Conservation (phyloP, 2,888 invertebrate species). For the Zygogramma bicolorata region DNA sequence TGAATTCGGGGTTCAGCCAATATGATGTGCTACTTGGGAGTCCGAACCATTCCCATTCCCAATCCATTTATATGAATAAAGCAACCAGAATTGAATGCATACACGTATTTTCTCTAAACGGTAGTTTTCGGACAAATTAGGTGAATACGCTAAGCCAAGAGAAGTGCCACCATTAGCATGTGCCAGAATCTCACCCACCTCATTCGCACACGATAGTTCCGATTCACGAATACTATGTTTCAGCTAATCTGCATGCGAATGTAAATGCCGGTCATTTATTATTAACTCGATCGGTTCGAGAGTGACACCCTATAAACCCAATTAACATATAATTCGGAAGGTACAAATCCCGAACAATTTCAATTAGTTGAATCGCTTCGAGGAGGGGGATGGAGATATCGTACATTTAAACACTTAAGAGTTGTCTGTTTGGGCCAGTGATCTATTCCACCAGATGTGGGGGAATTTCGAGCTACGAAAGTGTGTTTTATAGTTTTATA, state of each 20-base stretch:
- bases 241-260: neutral
- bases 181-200: neutral
- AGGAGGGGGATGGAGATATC: neutral
- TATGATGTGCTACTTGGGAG: too few species aligned
- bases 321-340: conserved; percentile 39
- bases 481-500: too few species aligned
- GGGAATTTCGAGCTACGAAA: too few species aligned
- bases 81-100: too few species aligned
- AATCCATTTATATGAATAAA: too few species aligned
- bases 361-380: conserved; percentile 41
- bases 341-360: conserved; percentile 37
- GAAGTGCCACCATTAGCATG: too few species aligned
- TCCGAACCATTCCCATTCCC: too few species aligned
- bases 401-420: neutral
- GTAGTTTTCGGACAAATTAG: too few species aligned
- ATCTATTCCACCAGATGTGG: neutral
- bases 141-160: too few species aligned
- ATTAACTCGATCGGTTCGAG: conserved; percentile 24
- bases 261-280: conserved; percentile 24
- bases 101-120: too few species aligned
- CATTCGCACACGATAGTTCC: neutral
- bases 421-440: neutral
- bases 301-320: conserved; percentile 23
- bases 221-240: neutral
- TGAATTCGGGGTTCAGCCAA: too few species aligned